Evolutionary conservation across 2,797 vertebrate species (phyloP), one percentile per base, ranked within the genome.

Genomic region (Tokudaia tokunoshimensis): DNA sequence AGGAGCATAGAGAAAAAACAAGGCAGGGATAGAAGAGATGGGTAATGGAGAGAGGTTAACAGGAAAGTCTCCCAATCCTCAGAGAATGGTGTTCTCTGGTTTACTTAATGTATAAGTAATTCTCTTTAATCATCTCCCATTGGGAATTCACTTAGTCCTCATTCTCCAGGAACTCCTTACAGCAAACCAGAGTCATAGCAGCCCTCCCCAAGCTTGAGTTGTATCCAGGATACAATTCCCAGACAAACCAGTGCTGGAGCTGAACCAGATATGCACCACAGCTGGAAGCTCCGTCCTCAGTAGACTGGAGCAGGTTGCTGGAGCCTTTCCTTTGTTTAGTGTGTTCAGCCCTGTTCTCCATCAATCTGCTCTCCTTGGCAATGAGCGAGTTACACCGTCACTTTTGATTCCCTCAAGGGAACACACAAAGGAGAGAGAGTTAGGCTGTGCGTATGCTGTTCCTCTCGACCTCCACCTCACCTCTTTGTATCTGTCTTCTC

Each of bases 371-470:
- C 34, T 41, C 52, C 82, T 94, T 44, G 70, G 84, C 29, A 59
- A 55, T 37, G 61, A 96, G 34, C 12, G 22, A 41, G 47, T n/a
- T 31, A 20, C 29, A 31, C 4, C 12, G 2, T 9, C 12, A 9
- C 20, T 37, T 72, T 59, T 95, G 55, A n/a, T 92, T 81, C 91
- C 86, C 70, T 91, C 94, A 74, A 74, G 82, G 81, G 44, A 65
- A 12, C 57, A 67, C 11, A 8, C 34, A 63, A 86, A 88, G 50
- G 26, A 57, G 41, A 57, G 41, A 83, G 88, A 79, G 47, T 29
- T 67, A 82, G 67, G 22, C n/a, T 41, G 2, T 34, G n/a, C 14
- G 0, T 12, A 57, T 65, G 24, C 34, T 19, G 59, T 26, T 81
- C 47, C 29, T 85, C 41, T 22, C 47, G 13, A 31, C n/a, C 34